phyloP scores from a whole-genome alignment of 2,888 invertebrate genomes.

The Protophormia terraenovae region DNA sequence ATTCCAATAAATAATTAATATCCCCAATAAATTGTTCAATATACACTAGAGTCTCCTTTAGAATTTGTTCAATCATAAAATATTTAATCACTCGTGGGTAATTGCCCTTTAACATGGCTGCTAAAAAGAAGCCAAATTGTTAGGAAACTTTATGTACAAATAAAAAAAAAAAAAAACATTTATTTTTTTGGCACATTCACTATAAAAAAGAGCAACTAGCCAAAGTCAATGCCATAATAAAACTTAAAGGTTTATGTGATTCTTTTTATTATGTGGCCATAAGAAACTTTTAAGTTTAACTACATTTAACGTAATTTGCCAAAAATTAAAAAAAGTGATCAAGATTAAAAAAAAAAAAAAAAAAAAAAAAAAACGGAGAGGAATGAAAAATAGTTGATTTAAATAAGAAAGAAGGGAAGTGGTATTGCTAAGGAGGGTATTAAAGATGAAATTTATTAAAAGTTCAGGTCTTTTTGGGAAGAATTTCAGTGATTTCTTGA shows the following conservation, averaged over 20 bases:
- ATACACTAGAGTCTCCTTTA: neutral
- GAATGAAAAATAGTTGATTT: neutral
- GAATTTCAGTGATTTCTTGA: no score
- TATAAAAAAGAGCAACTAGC: neutral
- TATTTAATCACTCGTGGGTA: slow-evolving; percentile 29
- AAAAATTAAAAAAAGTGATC: neutral
- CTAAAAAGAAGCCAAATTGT: slow-evolving; percentile 15
- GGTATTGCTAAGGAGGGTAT: no score
- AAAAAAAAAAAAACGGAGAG: neutral
- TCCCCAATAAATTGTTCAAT: neutral
- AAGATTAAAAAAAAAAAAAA: neutral
- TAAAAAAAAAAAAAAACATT: no score
- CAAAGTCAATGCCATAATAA: slow-evolving; percentile 65
- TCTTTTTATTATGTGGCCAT: slow-evolving; percentile 12
- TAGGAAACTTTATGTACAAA: slow-evolving; percentile 5
- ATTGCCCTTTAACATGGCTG: slow-evolving; percentile 46
- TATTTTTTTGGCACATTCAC: slow-evolving; percentile 45
- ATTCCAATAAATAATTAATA: neutral
- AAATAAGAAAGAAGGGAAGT: neutral
- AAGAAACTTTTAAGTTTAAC: neutral
- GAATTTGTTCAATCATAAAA: slow-evolving; percentile 2
- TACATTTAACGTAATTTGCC: slow-evolving; percentile 17
- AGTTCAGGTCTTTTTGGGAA: no score
- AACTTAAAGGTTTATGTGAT: slow-evolving; percentile 46
- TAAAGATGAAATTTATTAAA: no score